phyloP scores from a whole-genome alignment of 1,140 invertebrate species.

The Microplitis mediator region DNA sequence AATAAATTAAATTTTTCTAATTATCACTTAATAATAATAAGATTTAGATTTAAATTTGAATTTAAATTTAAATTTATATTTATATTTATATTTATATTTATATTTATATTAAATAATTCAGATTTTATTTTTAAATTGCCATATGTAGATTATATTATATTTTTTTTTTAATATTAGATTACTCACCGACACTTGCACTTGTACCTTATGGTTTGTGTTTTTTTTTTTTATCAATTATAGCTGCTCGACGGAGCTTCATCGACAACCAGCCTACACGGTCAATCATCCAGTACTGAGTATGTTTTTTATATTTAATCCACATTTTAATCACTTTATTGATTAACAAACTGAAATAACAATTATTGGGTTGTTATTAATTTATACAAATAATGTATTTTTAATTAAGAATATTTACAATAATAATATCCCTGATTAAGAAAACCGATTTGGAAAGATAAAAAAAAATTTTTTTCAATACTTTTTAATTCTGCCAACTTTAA shows the following conservation, averaged over 20 bases:
- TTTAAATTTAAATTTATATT: too few relatives aligned
- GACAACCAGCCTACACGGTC: constrained; percentile 48
- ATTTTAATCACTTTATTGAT: constrained; percentile 3
- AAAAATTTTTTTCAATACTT: too few relatives aligned
- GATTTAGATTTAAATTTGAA: too few relatives aligned
- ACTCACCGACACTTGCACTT: constrained; percentile 53
- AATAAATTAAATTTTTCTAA: too few relatives aligned
- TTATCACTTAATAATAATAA: too few relatives aligned
- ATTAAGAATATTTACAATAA: background rate
- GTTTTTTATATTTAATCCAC: constrained; percentile 42
- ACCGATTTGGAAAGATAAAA: too few relatives aligned
- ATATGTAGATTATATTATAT: background rate
- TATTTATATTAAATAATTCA: background rate
- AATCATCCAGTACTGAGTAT: constrained; percentile 52
- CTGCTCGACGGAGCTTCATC: constrained; percentile 56
- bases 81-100: too few relatives aligned
- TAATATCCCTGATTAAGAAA: background rate
- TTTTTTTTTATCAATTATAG: constrained; percentile 58
- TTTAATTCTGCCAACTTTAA: too few relatives aligned
- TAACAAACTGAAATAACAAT: background rate
- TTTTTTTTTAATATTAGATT: background rate
- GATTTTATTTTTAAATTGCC: constrained; percentile 13
- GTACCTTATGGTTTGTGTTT: constrained; percentile 63
- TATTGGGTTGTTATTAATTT: background rate
- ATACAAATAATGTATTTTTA: background rate